Evolutionary conservation across 2,113 vertebrate genomes (phyloP).

Genomic region (Corvus cornix): DNA sequence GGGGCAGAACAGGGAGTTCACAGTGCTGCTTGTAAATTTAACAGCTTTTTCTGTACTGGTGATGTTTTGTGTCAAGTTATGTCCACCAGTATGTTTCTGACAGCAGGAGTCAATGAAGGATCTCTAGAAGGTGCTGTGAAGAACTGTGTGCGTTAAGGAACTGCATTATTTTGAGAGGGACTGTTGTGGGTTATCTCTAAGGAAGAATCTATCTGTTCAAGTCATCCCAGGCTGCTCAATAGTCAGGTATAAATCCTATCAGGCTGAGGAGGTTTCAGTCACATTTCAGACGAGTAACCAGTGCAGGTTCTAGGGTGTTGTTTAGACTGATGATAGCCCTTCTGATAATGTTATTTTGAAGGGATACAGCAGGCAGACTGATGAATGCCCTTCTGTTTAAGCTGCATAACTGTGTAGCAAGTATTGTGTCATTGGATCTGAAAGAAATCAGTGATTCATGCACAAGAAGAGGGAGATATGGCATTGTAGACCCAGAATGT

Average conservation of each 20-base stretch:
- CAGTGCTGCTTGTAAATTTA: not conserved
- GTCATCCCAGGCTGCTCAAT: accelerated
- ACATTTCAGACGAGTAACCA: not conserved
- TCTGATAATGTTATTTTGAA: not conserved
- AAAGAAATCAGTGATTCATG: not conserved
- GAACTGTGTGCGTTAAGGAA: not conserved
- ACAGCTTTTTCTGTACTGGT: not conserved
- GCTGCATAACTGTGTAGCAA: not conserved
- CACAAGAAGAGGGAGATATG: not conserved
- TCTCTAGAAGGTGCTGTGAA: not conserved
- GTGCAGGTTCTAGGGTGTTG: not conserved
- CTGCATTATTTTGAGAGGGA: not conserved
- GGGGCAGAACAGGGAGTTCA: not conserved
- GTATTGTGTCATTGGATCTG: not conserved
- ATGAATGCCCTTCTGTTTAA: not conserved
- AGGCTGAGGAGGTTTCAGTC: not conserved
- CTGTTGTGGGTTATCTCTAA: not conserved
- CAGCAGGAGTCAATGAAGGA: not conserved
- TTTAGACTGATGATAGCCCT: not conserved
- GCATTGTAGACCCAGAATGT: not conserved
- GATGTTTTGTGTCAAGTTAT: not conserved
- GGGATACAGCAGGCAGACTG: not conserved
- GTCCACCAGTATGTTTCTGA: not conserved
- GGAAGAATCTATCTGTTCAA: not conserved
- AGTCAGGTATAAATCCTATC: not conserved